Evolutionary conservation across 2,797 vertebrate species (phyloP).

Genomic region (Takifugu ocellatus): DNA sequence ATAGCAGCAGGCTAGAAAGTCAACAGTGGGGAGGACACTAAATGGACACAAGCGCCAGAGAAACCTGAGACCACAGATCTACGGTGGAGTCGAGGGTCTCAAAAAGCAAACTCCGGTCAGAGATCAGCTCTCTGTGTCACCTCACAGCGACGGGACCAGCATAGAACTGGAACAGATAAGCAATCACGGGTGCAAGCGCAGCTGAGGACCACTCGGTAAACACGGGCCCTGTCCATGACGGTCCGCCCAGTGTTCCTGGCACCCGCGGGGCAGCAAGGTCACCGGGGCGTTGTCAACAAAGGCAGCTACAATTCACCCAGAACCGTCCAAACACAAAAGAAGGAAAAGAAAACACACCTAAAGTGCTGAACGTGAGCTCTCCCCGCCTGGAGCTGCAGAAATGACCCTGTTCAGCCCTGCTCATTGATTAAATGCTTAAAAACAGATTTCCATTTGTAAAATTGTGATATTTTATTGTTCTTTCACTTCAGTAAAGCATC

Average conservation of each 20-base stretch:
- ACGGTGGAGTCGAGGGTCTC: constrained; percentile 41
- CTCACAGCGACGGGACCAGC: constrained; percentile 18
- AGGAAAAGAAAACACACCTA: constrained; percentile 44
- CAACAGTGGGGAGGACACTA: constrained; percentile 58
- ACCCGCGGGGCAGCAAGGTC: constrained; percentile 53
- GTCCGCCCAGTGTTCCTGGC: constrained; percentile 56
- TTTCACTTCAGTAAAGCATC: too few relatives aligned
- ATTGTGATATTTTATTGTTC: too few relatives aligned
- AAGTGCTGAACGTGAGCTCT: constrained; percentile 25
- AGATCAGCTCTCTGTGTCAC: constrained; percentile 36
- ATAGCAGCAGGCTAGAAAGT: constrained; percentile 63
- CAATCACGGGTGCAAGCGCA: constrained; percentile 26
- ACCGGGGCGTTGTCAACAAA: constrained; percentile 50
- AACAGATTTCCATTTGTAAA: too few relatives aligned
- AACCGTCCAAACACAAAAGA: constrained; percentile 49
- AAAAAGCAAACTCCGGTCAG: constrained; percentile 29
- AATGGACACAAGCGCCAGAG: constrained; percentile 42
- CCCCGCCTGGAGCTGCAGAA: constrained; percentile 5
- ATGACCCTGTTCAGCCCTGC: not conserved
- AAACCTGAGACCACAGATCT: constrained; percentile 49
- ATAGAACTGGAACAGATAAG: constrained; percentile 31
- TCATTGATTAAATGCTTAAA: too few relatives aligned
- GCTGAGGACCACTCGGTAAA: constrained; percentile 48
- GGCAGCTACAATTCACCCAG: constrained; percentile 54
- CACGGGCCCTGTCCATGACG: constrained; percentile 36